These are phyloP conservation scores for Hemichromis elongatus DNA, from an alignment of 2,113 vertebrate species.

Conservation along the genomic window DNA sequence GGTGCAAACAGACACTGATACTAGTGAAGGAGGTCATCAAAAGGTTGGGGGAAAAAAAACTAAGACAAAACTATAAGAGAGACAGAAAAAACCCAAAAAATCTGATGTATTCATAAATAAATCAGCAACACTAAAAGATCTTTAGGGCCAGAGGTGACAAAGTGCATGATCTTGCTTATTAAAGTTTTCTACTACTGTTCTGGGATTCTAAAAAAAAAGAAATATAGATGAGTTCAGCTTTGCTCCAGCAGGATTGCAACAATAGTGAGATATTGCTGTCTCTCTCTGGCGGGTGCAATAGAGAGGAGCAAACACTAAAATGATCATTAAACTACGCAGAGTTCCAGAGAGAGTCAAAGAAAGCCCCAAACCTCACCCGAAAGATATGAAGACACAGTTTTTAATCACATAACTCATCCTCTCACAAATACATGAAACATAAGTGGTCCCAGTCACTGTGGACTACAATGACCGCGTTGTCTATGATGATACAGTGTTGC, in stretches of 20 bases:
- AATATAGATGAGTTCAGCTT: constrained; percentile 41
- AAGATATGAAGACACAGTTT: constrained; percentile 1
- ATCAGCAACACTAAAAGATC: neutral
- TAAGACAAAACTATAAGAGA: neutral
- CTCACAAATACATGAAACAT: neutral
- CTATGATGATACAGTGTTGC: neutral
- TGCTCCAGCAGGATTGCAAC: constrained; percentile 13
- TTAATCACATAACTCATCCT: constrained; percentile 20
- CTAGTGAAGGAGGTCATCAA: neutral
- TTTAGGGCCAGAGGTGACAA: neutral
- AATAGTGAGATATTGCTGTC: neutral
- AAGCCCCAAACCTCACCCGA: neutral
- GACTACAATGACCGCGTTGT: neutral
- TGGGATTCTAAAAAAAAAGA: neutral
- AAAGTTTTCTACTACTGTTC: neutral
- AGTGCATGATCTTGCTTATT: neutral
- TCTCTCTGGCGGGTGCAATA: constrained; percentile 2
- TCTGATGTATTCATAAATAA: neutral
- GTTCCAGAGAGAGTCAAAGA: neutral
- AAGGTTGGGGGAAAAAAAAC: neutral
- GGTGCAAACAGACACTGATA: neutral
- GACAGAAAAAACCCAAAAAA: neutral
- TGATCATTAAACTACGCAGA: neutral
- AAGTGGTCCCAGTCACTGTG: neutral
- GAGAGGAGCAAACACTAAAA: neutral